Base-by-base conservation (phyloP, 2,888 invertebrate species). In the Molanna angustata region DNA sequence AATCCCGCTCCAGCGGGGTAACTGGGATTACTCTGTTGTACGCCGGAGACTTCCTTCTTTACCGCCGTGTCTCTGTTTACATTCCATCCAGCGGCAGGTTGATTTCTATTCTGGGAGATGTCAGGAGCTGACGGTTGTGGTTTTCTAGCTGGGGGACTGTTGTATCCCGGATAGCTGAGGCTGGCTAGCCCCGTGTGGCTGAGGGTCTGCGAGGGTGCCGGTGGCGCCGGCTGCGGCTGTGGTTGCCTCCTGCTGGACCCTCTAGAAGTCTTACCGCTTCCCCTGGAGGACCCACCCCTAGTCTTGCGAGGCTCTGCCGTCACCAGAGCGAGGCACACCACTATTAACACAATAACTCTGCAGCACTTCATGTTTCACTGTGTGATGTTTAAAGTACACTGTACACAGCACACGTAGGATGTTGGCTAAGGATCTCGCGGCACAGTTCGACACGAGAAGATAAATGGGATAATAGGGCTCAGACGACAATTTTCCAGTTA, bases 401-500 rank as follows among this genome's bases (percentile, higher is more conserved):
- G n/a, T n/a, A n/a, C n/a, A n/a, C n/a, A n/a, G n/a, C n/a, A n/a
- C n/a, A 21, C 47, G 37, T 42, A 22, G 14, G 17, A 16, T 41
- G 16, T 47, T 11, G 3, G n/a, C 21, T 20, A 21, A 4, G 37
- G 14, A 33, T 14, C 21, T 21, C 21, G 20, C 21, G 43, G 52
- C 45, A 22, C 39, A 20, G 45, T 52, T 52, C 52, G 52, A 52
- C 57, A 54, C 54, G 32, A 57, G 49, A 49, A 52, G 49, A 53
- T 51, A 48, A 58, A 58, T 58, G 50, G 58, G 48, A 56, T 58
- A 56, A 58, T 55, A 40, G 49, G 35, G 44, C 44, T 39, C 19
- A 16, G 27, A 17, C 19, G 52, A 41, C 58, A 58, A 58, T 58
- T 58, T 52, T 52, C 44, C 42, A 47, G 31, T 58, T 58, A 52